phyloP scores from a whole-genome alignment of 2,888 invertebrate genomes.

The Boloria euphrosyne region DNA sequence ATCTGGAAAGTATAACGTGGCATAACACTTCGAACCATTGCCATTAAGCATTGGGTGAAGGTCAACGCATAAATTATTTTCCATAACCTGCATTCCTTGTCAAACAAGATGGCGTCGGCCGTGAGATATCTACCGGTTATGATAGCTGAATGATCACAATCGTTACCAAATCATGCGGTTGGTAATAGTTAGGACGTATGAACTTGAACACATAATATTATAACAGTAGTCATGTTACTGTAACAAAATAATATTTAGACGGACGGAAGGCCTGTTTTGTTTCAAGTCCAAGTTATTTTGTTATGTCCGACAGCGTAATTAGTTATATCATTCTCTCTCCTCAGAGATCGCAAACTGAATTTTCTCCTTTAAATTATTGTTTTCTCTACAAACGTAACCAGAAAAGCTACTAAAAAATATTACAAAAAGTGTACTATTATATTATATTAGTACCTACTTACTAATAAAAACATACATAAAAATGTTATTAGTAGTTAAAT shows the following conservation, averaged over 20 bases:
- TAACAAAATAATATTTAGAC: not conserved
- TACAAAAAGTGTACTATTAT: too few relatives aligned
- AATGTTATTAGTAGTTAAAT: too few relatives aligned
- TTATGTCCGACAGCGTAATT: too few relatives aligned
- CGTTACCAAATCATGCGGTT: conserved; percentile 40
- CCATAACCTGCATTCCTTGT: conserved; percentile 33
- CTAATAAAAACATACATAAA: too few relatives aligned
- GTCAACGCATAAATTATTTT: conserved; percentile 33
- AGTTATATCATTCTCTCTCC: too few relatives aligned
- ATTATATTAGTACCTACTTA: too few relatives aligned
- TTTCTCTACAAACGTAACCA: too few relatives aligned
- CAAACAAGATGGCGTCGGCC: conserved; percentile 46
- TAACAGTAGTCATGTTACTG: not conserved
- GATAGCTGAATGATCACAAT: conserved; percentile 52
- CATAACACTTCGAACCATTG: conserved; percentile 24
- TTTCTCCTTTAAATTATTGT: too few relatives aligned
- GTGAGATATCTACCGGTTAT: conserved; percentile 57
- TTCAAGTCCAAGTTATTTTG: too few relatives aligned
- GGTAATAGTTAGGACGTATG: conserved; percentile 16
- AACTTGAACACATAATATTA: not conserved
- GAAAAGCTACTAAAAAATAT: too few relatives aligned
- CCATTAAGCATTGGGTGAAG: conserved; percentile 26
- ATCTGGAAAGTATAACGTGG: not conserved
- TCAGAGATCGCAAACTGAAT: too few relatives aligned
- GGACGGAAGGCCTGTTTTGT: too few relatives aligned